These are phyloP conservation scores for Zootoca vivipara DNA, from an alignment of 2,113 vertebrate species.

Conservation along the genomic window DNA sequence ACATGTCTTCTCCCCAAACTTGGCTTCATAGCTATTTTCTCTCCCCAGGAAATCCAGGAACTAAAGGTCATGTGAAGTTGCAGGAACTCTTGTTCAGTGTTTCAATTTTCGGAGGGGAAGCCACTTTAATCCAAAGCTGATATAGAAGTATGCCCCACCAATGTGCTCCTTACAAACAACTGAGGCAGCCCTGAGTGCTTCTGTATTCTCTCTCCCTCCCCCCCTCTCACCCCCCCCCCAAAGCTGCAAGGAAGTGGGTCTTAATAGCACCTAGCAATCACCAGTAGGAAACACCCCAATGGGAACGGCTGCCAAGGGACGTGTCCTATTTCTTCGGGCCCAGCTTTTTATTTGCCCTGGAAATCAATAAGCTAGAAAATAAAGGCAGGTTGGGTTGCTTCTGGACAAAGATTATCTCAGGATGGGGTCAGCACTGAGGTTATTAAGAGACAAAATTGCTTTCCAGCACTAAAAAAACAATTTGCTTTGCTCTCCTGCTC, in stretches of 20 bases:
- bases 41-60: not conserved
- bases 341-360: conserved; percentile 1
- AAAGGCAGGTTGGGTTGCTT: conserved; percentile 27
- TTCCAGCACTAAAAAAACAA: conserved; percentile 34
- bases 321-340: conserved; percentile 8
- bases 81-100: not conserved
- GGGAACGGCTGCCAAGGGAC: not conserved
- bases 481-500: conserved; percentile 16
- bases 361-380: conserved; percentile 40
- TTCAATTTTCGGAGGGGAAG: not conserved
- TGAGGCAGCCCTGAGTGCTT: not conserved
- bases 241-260: not conserved
- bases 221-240: not conserved
- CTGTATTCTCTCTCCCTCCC: not conserved
- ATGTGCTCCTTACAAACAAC: conserved; percentile 3
- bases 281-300: not conserved
- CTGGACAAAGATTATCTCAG: conserved; percentile 34
- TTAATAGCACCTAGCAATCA: not conserved
- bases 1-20: not conserved
- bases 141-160: not conserved
- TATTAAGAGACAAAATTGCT: conserved; percentile 37
- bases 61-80: not conserved
- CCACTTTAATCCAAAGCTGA: not conserved
- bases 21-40: not conserved
- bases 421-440: conserved; percentile 29